phyloP scores from a whole-genome alignment of 2,888 invertebrate species.

The Luperina nickerlii region DNA sequence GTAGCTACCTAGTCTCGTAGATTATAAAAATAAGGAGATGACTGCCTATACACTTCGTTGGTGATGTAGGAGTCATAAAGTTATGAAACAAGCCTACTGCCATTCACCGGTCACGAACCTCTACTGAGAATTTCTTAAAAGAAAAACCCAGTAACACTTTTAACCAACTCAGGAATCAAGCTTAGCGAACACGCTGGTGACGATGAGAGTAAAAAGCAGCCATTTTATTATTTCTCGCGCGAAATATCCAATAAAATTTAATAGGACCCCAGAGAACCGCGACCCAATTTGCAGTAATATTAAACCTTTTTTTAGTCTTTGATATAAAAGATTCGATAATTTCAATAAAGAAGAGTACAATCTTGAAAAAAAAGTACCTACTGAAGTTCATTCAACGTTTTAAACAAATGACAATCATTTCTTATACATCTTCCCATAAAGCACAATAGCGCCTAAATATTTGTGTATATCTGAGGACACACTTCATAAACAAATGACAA shows the following conservation, averaged over 20 bases:
- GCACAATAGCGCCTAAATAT: constrained; percentile 24
- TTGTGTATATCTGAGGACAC: constrained; percentile 17
- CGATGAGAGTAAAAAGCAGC: background rate
- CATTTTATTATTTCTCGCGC: constrained; percentile 24
- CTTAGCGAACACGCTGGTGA: background rate
- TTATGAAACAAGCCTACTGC: no score
- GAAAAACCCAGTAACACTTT: background rate
- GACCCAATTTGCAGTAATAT: constrained; percentile 47
- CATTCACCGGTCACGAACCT: background rate
- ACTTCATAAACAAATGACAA: constrained; percentile 41
- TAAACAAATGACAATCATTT: constrained; percentile 33
- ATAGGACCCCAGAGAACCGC: constrained; percentile 14
- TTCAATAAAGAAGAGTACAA: constrained; percentile 31
- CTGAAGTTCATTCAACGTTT: constrained; percentile 1
- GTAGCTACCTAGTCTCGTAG: background rate
- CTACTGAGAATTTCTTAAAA: background rate
- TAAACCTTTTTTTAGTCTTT: constrained; percentile 40
- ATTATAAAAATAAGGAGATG: constrained; percentile 3
- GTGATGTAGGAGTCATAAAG: background rate
- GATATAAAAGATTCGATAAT: constrained; percentile 39
- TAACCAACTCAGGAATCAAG: background rate
- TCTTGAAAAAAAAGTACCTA: background rate
- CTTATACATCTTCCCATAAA: background rate
- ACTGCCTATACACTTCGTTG: no score
- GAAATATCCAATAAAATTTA: constrained; percentile 37